A percentile compares a stretch with the other conserved stretches of the same genome.
Evolutionary conservation across 2,888 invertebrate genomes (phyloP).

Genomic region (Cryptus viduatorius): DNA sequence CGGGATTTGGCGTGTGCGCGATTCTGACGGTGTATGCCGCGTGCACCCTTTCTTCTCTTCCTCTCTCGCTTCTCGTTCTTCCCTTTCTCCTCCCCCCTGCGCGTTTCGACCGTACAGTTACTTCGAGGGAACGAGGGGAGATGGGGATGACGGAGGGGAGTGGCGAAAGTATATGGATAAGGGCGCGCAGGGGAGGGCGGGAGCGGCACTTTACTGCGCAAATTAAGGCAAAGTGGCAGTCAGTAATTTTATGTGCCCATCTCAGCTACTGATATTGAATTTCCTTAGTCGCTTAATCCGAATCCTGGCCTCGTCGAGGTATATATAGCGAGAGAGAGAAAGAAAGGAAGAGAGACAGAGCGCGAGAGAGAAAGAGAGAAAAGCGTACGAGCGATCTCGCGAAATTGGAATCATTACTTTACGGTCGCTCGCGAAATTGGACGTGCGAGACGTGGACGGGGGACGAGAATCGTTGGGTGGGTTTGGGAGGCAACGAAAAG

Average conservation of each 20-base stretch:
- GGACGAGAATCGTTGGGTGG: constrained; percentile 20
- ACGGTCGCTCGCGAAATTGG: constrained; percentile 82
- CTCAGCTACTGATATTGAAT: constrained; percentile 85
- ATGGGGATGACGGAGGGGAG: constrained; percentile 43
- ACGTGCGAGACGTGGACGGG: constrained; percentile 70
- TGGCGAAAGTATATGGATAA: constrained; percentile 32
- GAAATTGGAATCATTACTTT: constrained; percentile 84
- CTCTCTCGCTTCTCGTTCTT: not conserved
- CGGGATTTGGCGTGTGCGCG: constrained; percentile 43
- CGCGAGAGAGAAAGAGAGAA: constrained; percentile 36
- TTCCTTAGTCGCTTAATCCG: constrained; percentile 84
- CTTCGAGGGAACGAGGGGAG: constrained; percentile 37
- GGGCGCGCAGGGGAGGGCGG: constrained; percentile 56
- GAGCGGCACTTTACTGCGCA: constrained; percentile 82
- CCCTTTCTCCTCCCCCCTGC: not conserved
- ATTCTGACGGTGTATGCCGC: constrained; percentile 37
- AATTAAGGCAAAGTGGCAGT: constrained; percentile 85
- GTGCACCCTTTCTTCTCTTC: constrained; percentile 26
- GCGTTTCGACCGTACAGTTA: constrained; percentile 18
- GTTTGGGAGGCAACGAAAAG: constrained; percentile 32
- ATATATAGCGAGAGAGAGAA: constrained; percentile 14
- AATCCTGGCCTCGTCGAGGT: constrained; percentile 76
- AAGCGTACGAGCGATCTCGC: constrained; percentile 77
- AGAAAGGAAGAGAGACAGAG: constrained; percentile 28
- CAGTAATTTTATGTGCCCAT: constrained; percentile 85